Conservation (phyloP, 2,113 vertebrate genomes). For the Cyphomyrus discorhynchus region DNA sequence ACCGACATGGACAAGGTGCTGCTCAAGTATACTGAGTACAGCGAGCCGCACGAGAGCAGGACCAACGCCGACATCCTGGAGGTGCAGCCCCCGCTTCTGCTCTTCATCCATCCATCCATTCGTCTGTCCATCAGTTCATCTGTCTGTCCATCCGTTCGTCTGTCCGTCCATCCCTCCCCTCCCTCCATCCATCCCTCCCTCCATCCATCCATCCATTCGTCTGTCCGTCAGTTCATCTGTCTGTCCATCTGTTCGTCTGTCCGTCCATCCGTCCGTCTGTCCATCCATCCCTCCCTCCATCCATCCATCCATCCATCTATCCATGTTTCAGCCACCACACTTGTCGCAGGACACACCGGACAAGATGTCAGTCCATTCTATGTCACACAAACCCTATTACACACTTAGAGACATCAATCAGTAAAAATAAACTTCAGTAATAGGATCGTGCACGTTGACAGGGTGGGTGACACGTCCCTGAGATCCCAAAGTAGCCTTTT, state of each 20-base stretch:
- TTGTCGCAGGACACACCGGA: not conserved
- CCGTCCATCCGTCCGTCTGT: fast-evolving
- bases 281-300: not conserved
- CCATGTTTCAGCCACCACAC: not conserved
- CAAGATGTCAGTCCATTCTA: not conserved
- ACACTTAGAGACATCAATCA: not conserved
- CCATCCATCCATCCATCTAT: not conserved
- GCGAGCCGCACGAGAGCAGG: conserved; percentile 89
- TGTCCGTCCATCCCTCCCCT: no score
- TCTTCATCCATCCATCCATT: not conserved
- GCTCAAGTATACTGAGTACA: conserved; percentile 94
- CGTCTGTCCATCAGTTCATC: no score
- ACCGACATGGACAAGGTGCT: conserved; percentile 92
- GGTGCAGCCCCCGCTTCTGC: conserved; percentile 50
- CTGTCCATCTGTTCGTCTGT: no score
- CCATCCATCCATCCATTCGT: no score
- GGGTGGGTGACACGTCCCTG: not conserved
- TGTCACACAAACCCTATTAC: not conserved
- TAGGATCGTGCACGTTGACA: not conserved
- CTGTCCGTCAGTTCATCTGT: not conserved
- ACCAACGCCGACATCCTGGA: conserved; percentile 89
- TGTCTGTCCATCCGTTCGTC: no score
- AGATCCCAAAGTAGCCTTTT: not conserved
- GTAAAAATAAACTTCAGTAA: not conserved
- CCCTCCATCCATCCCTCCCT: no score